These are phyloP conservation scores for Caranx melampygus DNA, from an alignment of 2,113 vertebrate species.

Conservation along the genomic window DNA sequence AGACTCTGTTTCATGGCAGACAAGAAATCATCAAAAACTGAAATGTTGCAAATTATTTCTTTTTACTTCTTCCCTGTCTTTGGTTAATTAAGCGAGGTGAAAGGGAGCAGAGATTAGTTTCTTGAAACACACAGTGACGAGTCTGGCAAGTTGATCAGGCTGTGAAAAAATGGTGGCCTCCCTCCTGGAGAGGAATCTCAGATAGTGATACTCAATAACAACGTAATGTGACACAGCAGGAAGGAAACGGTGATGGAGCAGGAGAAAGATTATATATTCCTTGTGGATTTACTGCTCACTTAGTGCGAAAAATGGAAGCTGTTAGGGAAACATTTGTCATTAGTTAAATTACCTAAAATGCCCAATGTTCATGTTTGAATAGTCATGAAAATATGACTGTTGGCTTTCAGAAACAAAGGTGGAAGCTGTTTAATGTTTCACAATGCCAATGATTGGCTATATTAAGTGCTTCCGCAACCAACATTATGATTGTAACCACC, in stretches of 20 bases:
- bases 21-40: no score
- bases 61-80: slow-evolving; percentile 26
- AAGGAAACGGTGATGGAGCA: neutral
- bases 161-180: slow-evolving; percentile 15
- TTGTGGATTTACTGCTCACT: neutral
- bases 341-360: neutral
- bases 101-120: slow-evolving; percentile 40
- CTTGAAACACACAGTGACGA: slow-evolving; percentile 12
- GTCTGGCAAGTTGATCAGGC: slow-evolving; percentile 35
- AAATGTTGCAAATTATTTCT: neutral
- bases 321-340: neutral
- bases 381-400: neutral
- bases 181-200: slow-evolving; percentile 1
- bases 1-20: no score
- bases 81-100: slow-evolving; percentile 53
- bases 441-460: neutral
- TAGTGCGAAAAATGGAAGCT: neutral
- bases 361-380: neutral
- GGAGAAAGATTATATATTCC: neutral
- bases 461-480: neutral
- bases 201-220: neutral
- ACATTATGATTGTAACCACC: neutral
- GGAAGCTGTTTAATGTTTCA: neutral
- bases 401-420: neutral
- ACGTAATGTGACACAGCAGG: neutral